Evolutionary conservation across 2,888 invertebrate species (phyloP).

Genomic region (Belgica antarctica): DNA sequence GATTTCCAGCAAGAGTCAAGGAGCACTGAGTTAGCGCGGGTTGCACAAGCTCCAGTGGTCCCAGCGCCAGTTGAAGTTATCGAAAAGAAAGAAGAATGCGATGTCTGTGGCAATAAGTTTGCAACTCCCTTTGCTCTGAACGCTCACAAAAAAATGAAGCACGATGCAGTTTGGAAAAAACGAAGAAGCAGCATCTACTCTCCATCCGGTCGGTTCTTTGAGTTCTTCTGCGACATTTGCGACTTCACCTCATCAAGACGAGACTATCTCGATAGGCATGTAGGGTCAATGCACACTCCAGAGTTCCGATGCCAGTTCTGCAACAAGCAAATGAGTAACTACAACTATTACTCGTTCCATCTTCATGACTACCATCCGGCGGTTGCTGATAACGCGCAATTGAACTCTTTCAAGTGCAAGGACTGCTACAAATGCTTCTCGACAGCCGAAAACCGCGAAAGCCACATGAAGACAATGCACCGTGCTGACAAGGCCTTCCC

Average conservation of each 20-base stretch:
- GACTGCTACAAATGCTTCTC: not conserved
- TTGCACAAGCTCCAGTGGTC: not conserved
- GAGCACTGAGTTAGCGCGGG: too few relatives aligned
- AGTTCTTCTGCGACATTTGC: not conserved
- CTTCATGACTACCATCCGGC: not conserved
- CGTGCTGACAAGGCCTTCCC: too few relatives aligned
- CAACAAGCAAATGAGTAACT: not conserved
- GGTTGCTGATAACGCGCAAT: not conserved
- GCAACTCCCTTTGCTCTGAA: not conserved
- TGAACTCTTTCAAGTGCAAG: not conserved
- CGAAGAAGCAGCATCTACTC: not conserved
- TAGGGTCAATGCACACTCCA: not conserved
- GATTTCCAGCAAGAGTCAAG: not conserved
- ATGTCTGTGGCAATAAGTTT: not conserved
- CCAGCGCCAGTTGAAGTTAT: not conserved
- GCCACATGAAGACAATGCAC: too few relatives aligned
- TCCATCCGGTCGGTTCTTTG: not conserved
- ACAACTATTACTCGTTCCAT: not conserved
- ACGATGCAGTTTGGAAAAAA: not conserved
- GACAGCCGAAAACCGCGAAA: too few relatives aligned
- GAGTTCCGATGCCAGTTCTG: not conserved
- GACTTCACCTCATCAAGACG: not conserved
- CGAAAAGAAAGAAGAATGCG: not conserved
- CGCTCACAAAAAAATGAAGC: not conserved
- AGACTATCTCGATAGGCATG: not conserved